phyloP scores from a whole-genome alignment of 2,113 vertebrate species.

The Myocastor coypus region DNA sequence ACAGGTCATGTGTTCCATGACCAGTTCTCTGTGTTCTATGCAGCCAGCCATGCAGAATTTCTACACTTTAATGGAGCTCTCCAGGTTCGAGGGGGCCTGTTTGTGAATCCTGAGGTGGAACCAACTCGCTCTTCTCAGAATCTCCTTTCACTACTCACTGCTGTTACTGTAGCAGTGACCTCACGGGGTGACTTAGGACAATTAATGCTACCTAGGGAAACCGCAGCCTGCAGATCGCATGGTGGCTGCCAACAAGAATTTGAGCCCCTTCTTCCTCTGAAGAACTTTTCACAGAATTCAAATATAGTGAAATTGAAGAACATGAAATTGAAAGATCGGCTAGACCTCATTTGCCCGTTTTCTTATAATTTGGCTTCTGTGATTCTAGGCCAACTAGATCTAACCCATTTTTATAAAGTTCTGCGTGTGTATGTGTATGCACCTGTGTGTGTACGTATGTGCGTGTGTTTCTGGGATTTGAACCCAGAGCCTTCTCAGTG shows the following conservation, averaged over 20 bases:
- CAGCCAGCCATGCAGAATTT: neutral
- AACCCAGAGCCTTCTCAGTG: neutral
- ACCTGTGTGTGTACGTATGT: neutral
- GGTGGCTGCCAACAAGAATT: neutral
- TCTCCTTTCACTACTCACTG: neutral
- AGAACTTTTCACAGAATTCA: constrained; percentile 15
- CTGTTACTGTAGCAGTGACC: neutral
- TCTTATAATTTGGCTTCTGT: neutral
- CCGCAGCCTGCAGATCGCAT: neutral
- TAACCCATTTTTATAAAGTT: neutral
- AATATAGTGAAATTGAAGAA: neutral
- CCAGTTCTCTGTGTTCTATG: neutral
- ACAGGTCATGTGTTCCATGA: neutral
- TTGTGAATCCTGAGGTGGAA: neutral
- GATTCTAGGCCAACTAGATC: neutral
- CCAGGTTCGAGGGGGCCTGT: neutral
- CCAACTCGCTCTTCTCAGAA: neutral
- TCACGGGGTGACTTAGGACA: neutral
- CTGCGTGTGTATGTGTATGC: neutral
- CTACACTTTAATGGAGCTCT: neutral
- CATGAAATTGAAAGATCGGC: neutral
- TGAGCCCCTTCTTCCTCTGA: neutral
- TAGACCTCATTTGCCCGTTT: neutral
- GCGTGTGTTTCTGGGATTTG: neutral
- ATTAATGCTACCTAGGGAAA: neutral